Evolutionary conservation across 1,140 invertebrate species (phyloP), one percentile per base, ranked within the genome.

Genomic region (Condylostylus longicornis): DNA sequence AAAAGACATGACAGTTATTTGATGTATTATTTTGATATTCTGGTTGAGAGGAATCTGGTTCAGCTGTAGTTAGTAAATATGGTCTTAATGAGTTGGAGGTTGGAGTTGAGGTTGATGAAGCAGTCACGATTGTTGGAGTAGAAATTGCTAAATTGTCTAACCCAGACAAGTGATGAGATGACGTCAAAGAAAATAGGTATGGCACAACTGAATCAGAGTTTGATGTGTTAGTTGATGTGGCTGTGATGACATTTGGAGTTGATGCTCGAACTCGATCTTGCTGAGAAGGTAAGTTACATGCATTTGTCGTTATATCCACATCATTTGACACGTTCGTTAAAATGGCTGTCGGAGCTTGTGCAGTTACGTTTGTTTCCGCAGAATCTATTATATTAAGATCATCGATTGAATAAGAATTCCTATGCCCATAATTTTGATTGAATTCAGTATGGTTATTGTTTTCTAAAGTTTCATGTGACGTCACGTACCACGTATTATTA

Each of bases 11-110:
- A n/a, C n/a, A n/a, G n/a, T n/a, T n/a, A n/a, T 49, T 51, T 0
- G 51, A 49, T 22, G 51, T 49, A 32, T 49, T 53, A 3, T 46
- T 25, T 8, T 25, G 12, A 12, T 25, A 25, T 25, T 46, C 33
- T 51, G 51, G 22, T 49, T 51, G 7, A 45, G 42, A 6, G 45
- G 41, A 7, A 45, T 37, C 13, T 51, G 50, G 37, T 41, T 53
- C 31, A 25, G 15, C 46, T 45, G 5, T 42, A 33, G 5, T 33
- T 47, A 2, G 40, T 40, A 12, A 38, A 17, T 4, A 29, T 23
- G 8, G 33, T 32, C 25, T 27, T 27, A 13, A n/a, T 10, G 25
- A 27, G 9, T 13, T 32, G 4, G 30, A 4, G 10, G 30, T 15
- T 32, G 30, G 17, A 9, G 38, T 27, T 33, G 40, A 37, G 40